A percentile compares a stretch with the other conserved stretches of the same genome.
Conservation (phyloP, 2,797 vertebrate species). For the Gambusia yucatana region DNA sequence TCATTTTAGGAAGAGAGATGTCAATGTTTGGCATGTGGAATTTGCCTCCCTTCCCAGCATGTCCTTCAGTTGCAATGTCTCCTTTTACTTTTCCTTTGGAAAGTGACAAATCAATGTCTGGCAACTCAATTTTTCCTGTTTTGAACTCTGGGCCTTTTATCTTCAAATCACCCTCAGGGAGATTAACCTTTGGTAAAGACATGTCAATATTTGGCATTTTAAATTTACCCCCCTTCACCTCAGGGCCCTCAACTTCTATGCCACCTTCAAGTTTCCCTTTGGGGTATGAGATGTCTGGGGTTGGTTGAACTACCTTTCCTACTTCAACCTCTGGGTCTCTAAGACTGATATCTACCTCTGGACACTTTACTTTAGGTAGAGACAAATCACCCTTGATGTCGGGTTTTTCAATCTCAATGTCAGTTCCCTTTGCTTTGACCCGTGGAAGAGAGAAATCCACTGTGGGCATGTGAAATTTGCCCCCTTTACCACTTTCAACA, state of each 20-base stretch:
- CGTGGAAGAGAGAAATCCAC: constrained; percentile 64
- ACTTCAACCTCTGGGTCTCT: constrained; percentile 38
- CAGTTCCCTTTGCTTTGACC: constrained; percentile 37
- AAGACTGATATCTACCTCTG: constrained; percentile 18
- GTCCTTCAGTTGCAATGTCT: constrained; percentile 45
- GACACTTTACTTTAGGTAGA: constrained; percentile 12
- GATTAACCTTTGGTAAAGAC: constrained; percentile 54
- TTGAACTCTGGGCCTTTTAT: constrained; percentile 33
- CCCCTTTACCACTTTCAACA: constrained; percentile 43
- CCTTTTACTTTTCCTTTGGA: constrained; percentile 46
- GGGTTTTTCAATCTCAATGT: constrained; percentile 32
- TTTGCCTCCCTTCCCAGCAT: constrained; percentile 32
- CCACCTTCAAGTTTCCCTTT: constrained; percentile 50
- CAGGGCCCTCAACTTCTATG: constrained; percentile 45
- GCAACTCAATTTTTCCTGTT: constrained; percentile 38
- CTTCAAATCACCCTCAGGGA: constrained; percentile 61
- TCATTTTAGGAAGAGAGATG: constrained; percentile 49
- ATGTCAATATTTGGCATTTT: constrained; percentile 59
- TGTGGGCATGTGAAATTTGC: constrained; percentile 57
- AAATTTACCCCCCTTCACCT: constrained; percentile 44
- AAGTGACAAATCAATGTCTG: constrained; percentile 43
- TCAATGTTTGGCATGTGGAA: constrained; percentile 64
- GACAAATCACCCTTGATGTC: constrained; percentile 13
- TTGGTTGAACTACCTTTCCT: constrained; percentile 14
- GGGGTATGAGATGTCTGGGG: constrained; percentile 14